Percentiles rank a stretch among this genome's conserved stretches.
These are phyloP conservation scores for Psylliodes chrysocephalus DNA, from an alignment of 2,888 invertebrate genomes.

Conservation along the genomic window DNA sequence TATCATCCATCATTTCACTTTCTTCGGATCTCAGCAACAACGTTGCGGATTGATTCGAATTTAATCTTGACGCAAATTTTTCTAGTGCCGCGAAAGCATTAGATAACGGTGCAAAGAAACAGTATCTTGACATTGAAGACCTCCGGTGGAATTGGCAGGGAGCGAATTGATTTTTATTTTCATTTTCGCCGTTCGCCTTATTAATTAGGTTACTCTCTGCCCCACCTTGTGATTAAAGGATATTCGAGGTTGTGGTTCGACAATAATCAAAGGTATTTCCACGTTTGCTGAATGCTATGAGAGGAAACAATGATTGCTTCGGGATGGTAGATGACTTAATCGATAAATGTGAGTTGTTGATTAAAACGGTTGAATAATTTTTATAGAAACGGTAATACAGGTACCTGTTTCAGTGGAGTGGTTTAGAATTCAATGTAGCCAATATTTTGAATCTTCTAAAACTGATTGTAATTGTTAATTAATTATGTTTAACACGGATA, in stretches of 20 bases:
- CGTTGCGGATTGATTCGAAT: constrained; percentile 11
- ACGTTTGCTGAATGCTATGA: background rate
- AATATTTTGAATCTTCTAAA: too few relatives aligned
- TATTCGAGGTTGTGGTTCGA: background rate
- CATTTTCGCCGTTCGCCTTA: background rate
- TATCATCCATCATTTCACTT: constrained; percentile 22
- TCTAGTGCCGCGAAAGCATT: background rate
- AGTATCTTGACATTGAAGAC: constrained; percentile 22
- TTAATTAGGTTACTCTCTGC: constrained; percentile 2
- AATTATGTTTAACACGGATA: too few relatives aligned
- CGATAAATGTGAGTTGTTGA: background rate
- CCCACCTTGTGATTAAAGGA: background rate
- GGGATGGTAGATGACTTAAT: background rate
- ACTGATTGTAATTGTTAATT: too few relatives aligned
- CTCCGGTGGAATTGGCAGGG: constrained; percentile 1
- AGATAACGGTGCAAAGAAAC: constrained; percentile 17
- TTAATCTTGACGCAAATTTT: constrained; percentile 11
- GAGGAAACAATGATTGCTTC: background rate
- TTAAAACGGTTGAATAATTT: background rate
- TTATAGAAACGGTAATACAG: background rate
- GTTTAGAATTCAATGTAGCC: too few relatives aligned
- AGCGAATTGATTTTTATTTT: background rate
- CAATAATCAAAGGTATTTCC: background rate
- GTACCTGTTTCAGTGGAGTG: too few relatives aligned
- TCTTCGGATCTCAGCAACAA: background rate